Evolutionary conservation across 37 sponge, comb jelly and placozoan species (phyloP), one percentile per base, ranked within the genome.

Genomic region (Ianthella basta): DNA sequence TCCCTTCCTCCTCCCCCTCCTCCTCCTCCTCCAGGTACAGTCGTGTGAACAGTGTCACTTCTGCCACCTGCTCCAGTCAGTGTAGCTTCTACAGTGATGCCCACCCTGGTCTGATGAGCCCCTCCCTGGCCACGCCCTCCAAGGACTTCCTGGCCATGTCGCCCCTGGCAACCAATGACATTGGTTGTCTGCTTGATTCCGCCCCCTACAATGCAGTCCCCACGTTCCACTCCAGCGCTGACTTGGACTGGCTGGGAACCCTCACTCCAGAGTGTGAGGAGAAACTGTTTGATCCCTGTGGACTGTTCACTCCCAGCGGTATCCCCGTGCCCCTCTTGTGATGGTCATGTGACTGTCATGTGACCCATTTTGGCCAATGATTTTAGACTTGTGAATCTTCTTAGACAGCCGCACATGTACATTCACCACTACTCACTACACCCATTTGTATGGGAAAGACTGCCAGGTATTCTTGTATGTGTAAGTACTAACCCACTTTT

Each of bases 391-490:
- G 21, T 36, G 72, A 70, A 29, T 10, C 37, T 70, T 33, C 21
- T 70, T 70, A 70, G 34, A 70, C 72, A 70, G 72, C 12, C 37
- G 15, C 72, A 70, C 72, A 70, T 70, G 72, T 70, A 70, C 37
- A 18, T 12, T 70, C 37, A 36, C 34, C 72, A 29, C 4, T 70
- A 36, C 37, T 70, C 72, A 70, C 37, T 70, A 44, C 50, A 44
- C 50, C 50, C 50, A 44, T 44, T 44, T 44, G 50, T 44, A 44
- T 44, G 50, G 50, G 50, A 44, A 44, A 44, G 50, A 44, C 50
- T 44, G 50, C 50, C 50, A 44, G 50, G 50, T 44, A 44, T 44
- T 10, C 50, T 10, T 44, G 50, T 44, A 44, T 44, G 50, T 44
- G 3, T 44, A 44, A 44, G 50, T 44, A 44, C 50, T 44, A 44